Evolutionary conservation across 1,140 invertebrate species (phyloP), one percentile per base, ranked within the genome.

Genomic region (Plectrocnemia conspersa): DNA sequence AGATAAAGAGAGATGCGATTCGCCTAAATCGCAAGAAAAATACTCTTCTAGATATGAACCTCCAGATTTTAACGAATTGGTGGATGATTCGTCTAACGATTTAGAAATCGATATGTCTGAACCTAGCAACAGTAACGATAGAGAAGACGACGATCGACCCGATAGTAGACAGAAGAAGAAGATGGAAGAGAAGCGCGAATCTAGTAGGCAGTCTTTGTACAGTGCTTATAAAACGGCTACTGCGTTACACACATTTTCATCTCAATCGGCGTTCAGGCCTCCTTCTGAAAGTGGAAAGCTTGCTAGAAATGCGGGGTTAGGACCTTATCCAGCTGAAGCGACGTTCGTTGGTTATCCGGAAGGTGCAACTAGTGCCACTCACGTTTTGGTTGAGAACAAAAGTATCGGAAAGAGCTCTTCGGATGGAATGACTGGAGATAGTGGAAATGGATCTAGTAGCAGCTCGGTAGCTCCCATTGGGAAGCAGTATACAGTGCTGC

Each of bases 401-500:
- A 35, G 71, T 69, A 9, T 71, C 68, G 44, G 68, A 68, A 1
- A 68, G 66, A 40, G 35, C 1, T 45, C 49, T 0, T 15, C 35
- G 11, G 22, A 11, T 10, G 40, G 18, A 19, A 54, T 40, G 66
- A 69, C 22, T 67, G 69, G 62, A 67, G 66, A 56, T 63, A 68
- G 10, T 42, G 71, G 52, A 63, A 18, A 41, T 32, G 4, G 16
- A n/a, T 5, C n/a, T 6, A 11, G 15, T 6, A 21, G n/a, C 11
- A 56, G 5, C 66, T 67, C 13, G 23, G 35, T 27, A 2, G 53
- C 44, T 1, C 29, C 44, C 9, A 36, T 46, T 35, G 55, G 52
- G 1, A 81, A 89, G 69, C 87, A 90, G 63, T 91, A 90, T 63
- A 91, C 88, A 11, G 88, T 89, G 42, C 72, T 90, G 13, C 88